Evolutionary conservation across 1,140 invertebrate genomes (phyloP).

Genomic region (Micrasema longulum): DNA sequence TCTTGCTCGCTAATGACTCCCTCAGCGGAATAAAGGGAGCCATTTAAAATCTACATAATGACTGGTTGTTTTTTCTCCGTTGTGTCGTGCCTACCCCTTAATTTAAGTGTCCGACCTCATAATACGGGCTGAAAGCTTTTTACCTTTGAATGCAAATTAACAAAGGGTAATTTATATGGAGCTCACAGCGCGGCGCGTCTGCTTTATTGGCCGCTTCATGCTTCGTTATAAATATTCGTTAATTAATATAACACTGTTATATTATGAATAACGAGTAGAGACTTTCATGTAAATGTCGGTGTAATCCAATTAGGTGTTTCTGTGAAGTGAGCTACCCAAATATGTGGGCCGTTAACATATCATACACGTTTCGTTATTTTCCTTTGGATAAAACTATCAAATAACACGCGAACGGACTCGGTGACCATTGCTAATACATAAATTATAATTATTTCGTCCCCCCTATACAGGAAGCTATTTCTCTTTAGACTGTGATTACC

Average conservation of each 20-base stretch:
- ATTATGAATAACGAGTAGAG: constrained; percentile 29
- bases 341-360: constrained; percentile 15
- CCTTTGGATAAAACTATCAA: too few relatives aligned
- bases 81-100: constrained; percentile 28
- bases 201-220: constrained; percentile 29
- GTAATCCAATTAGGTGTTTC: constrained; percentile 19
- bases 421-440: too few relatives aligned
- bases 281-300: constrained; percentile 27
- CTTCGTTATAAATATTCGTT: constrained; percentile 29
- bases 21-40: constrained; percentile 12
- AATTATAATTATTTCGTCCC: too few relatives aligned
- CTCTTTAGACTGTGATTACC: too few relatives aligned
- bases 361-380: too few relatives aligned
- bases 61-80: constrained; percentile 37
- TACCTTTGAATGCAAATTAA: constrained; percentile 38
- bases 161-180: constrained; percentile 31
- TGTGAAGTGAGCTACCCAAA: neutral
- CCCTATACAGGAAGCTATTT: too few relatives aligned
- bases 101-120: constrained; percentile 41
- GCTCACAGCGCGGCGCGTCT: constrained; percentile 1
- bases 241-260: constrained; percentile 34
- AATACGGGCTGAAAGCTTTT: constrained; percentile 35
- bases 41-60: constrained; percentile 38
- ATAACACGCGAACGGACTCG: neutral
- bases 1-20: constrained; percentile 26